Percentiles rank a stretch among this genome's conserved stretches.
phyloP scores from a whole-genome alignment of 2,888 invertebrate species.

The Flexamia atlantica region DNA sequence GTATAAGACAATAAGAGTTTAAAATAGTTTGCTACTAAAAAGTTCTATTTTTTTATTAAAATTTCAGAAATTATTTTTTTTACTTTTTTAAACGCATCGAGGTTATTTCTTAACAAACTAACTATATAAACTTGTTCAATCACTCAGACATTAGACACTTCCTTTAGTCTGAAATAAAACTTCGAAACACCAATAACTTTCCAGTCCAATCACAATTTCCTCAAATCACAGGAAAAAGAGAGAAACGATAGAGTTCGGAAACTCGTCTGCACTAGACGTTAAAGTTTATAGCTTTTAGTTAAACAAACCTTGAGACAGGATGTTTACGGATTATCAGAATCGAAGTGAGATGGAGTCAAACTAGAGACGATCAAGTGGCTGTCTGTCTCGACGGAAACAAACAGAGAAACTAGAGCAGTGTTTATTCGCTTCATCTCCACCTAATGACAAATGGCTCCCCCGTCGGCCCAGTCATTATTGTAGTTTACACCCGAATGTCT shows the following conservation, averaged over 20 bases:
- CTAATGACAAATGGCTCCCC: background rate
- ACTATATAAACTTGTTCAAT: too few species aligned
- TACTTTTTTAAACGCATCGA: too few species aligned
- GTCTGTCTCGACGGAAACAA: background rate
- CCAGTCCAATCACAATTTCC: too few species aligned
- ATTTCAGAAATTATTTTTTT: too few species aligned
- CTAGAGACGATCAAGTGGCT: slow-evolving; percentile 1
- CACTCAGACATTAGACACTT: too few species aligned
- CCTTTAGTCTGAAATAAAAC: too few species aligned
- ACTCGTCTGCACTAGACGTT: background rate
- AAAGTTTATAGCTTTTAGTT: slow-evolving; percentile 13
- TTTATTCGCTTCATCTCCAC: background rate
- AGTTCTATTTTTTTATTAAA: too few species aligned
- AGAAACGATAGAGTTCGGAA: background rate
- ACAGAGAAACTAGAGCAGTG: slow-evolving; percentile 4
- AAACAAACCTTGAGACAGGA: background rate
- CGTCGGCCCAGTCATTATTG: background rate
- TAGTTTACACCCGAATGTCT: background rate
- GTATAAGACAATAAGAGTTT: too few species aligned
- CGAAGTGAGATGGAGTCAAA: background rate
- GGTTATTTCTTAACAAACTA: too few species aligned
- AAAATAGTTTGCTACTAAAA: too few species aligned
- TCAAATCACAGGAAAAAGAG: background rate
- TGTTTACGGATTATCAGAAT: background rate
- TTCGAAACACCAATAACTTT: too few species aligned